phyloP scores from a whole-genome alignment of 2,113 vertebrate genomes.

The Hypomesus transpacificus region DNA sequence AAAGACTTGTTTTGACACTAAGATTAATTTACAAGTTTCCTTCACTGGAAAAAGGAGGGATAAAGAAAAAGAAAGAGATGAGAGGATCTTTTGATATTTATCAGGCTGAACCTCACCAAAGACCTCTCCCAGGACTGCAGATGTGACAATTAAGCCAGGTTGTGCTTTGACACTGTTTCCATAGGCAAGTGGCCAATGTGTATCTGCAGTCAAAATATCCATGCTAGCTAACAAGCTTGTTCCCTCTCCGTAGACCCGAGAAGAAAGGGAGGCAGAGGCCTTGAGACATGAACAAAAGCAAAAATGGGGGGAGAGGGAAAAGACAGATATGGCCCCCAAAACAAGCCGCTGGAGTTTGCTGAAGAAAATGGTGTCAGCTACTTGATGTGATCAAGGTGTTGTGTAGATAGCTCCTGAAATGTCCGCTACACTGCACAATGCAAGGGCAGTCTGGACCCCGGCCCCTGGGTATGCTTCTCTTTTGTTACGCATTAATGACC shows the following conservation, averaged over 20 bases:
- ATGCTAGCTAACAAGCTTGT: slow-evolving; percentile 98
- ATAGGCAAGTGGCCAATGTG: slow-evolving; percentile 96
- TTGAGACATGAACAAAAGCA: slow-evolving; percentile 80
- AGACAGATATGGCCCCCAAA: slow-evolving; percentile 41
- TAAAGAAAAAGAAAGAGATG: slow-evolving; percentile 63
- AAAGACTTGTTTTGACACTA: slow-evolving; percentile 79
- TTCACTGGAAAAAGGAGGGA: slow-evolving; percentile 52
- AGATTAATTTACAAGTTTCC: slow-evolving; percentile 90
- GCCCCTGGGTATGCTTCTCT: slow-evolving; percentile 56
- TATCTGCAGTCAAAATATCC: slow-evolving; percentile 94
- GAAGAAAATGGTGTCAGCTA: slow-evolving; percentile 80
- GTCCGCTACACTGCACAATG: slow-evolving; percentile 50
- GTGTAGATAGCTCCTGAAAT: slow-evolving; percentile 63
- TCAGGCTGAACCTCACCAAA: slow-evolving; percentile 83
- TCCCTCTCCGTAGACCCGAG: slow-evolving; percentile 81
- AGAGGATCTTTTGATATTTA: slow-evolving; percentile 92
- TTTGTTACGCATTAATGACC: slow-evolving; percentile 81
- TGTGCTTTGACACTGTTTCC: slow-evolving; percentile 95
- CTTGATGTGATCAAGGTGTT: slow-evolving; percentile 86
- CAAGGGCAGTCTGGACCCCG: slow-evolving; percentile 60
- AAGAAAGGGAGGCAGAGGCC: slow-evolving; percentile 86
- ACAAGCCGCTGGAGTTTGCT: slow-evolving; percentile 81
- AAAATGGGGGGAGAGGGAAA: slow-evolving; percentile 22
- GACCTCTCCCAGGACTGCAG: slow-evolving; percentile 90
- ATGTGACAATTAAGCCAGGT: slow-evolving; percentile 99